These are phyloP conservation scores for Uropsilus gracilis DNA, from an alignment of 2,113 vertebrate species.

Conservation along the genomic window DNA sequence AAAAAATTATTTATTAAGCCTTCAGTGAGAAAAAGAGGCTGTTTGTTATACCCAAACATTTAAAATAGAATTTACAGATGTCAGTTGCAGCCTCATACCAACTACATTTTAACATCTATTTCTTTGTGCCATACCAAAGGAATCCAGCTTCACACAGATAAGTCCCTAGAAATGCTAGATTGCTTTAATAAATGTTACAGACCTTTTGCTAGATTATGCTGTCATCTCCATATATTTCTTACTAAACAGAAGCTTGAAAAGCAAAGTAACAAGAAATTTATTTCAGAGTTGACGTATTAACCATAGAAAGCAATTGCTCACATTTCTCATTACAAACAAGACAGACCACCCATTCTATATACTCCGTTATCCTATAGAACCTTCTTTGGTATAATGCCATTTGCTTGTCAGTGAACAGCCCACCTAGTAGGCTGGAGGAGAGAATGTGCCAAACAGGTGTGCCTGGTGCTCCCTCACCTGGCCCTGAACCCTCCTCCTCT, in stretches of 20 bases:
- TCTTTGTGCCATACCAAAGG: slow-evolving; percentile 8
- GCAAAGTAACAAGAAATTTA: slow-evolving; percentile 6
- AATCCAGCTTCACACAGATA: not conserved
- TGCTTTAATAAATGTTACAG: not conserved
- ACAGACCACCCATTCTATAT: not conserved
- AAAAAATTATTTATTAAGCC: not conserved
- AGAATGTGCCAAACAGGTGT: not conserved
- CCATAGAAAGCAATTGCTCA: not conserved
- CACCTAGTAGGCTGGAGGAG: not conserved
- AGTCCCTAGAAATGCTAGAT: not conserved
- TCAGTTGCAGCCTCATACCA: not conserved
- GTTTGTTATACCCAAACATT: not conserved
- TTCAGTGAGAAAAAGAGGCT: not conserved
- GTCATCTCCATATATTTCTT: not conserved
- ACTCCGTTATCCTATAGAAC: not conserved
- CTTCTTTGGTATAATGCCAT: not conserved
- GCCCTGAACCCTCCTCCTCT: not conserved
- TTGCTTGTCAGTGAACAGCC: not conserved
- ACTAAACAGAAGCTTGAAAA: slow-evolving; percentile 26
- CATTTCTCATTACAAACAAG: not conserved
- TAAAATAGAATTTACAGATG: not conserved
- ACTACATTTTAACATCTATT: not conserved
- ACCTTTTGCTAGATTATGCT: not conserved
- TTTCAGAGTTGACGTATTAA: not conserved
- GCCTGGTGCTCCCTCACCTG: not conserved